Base-by-base conservation (phyloP, 2,797 vertebrate species). In the Sebastolobus altivelis region DNA sequence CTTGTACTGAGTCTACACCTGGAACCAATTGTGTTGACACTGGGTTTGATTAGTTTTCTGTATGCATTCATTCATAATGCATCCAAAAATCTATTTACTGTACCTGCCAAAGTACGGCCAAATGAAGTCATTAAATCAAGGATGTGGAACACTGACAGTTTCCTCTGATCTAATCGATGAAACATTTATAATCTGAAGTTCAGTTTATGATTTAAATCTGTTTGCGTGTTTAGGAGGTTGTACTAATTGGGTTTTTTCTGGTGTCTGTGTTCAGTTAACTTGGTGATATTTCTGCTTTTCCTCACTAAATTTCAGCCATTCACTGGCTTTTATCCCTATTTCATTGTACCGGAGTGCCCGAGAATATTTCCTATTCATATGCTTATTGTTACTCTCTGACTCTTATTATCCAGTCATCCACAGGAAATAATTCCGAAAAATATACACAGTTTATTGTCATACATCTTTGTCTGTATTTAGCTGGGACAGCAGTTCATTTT, bases 71-170 rank as follows among this genome's bases (percentile, higher is more conserved):
- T 68, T 52, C 46, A 67, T 18, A 46, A 20, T 68, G 37, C 29
- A 54, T 77, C 38, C 74, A 72, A 31, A 82, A 75, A 72, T n/a
- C 27, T 4, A 5, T 67, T 73, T 52, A 35, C 63, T 43, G 40
- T 43, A 43, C 60, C 67, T 77, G 43, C 79, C 14, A 5, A 7
- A 33, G 35, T 54, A 4, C 6, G 14, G 46, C 77, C 81, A 72
- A 63, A 78, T 77, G 4, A 72, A 54, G 54, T 75, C 40, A 79
- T 75, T 58, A 25, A 77, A 46, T 76, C 8, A 46, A 37, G 61
- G 35, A 52, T 16, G 61, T 67, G 35, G 38, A 35, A 6, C 60
- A n/a, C 1, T 25, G 49, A 69, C 29, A 7, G 4, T 68, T 66
- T 43, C 14, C 25, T 52, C 59, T 58, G 75, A 79, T 46, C 72